Conservation (phyloP, 1,140 invertebrate genomes). For the Wasmannia auropunctata region DNA sequence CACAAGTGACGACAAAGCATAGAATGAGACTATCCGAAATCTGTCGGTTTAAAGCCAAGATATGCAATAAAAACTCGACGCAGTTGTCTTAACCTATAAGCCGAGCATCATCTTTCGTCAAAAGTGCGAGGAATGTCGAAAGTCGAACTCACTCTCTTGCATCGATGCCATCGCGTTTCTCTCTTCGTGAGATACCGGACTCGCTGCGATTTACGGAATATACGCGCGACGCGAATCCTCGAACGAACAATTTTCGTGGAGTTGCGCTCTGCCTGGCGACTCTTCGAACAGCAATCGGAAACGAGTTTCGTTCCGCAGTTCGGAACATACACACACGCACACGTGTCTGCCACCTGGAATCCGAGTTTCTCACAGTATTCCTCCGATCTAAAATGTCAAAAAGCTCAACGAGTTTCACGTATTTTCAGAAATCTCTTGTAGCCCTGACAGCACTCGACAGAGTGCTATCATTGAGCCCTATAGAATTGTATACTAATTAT, state of each 20-base stretch:
- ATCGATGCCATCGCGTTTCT: slow-evolving; percentile 70
- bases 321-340: too few species aligned
- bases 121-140: neutral
- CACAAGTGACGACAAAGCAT: neutral
- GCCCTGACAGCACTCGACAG: too few species aligned
- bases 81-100: slow-evolving; percentile 36
- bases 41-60: neutral
- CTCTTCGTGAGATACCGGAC: neutral
- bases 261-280: neutral
- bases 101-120: neutral
- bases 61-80: neutral
- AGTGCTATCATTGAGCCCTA: too few species aligned
- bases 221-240: neutral
- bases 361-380: too few species aligned
- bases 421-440: too few species aligned
- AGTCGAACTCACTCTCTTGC: slow-evolving; percentile 76
- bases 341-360: too few species aligned
- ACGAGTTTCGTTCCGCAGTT: neutral
- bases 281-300: neutral
- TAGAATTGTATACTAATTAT: too few species aligned
- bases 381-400: too few species aligned
- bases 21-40: neutral
- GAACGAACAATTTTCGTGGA: neutral
- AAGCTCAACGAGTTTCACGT: too few species aligned
- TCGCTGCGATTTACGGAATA: neutral